A percentile compares a stretch with the other conserved stretches of the same genome.
These are phyloP conservation scores for Platycheirus rosarum DNA, from an alignment of 2,888 invertebrate genomes.

Conservation along the genomic window DNA sequence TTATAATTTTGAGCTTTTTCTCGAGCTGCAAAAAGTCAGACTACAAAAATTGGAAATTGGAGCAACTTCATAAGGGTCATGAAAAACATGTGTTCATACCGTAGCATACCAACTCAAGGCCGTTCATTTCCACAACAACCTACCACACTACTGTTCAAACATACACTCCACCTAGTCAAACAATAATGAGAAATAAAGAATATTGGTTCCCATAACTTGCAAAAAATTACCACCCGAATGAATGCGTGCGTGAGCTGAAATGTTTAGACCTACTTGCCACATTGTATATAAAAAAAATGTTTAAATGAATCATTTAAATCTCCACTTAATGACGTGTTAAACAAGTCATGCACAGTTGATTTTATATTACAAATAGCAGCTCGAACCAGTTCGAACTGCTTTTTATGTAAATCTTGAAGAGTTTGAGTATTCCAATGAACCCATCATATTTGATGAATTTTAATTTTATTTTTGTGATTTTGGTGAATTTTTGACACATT, in stretches of 20 bases:
- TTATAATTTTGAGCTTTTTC: too few species aligned
- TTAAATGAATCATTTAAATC: slow-evolving; percentile 10
- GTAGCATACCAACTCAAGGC: too few species aligned
- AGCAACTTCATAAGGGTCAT: too few species aligned
- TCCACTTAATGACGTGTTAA: slow-evolving; percentile 4
- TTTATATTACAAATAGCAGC: not conserved
- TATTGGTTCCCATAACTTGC: too few species aligned
- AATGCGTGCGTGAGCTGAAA: not conserved
- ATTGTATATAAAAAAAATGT: not conserved
- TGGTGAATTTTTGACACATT: not conserved
- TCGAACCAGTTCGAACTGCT: slow-evolving; percentile 17
- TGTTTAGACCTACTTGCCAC: not conserved
- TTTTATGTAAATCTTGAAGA: slow-evolving; percentile 15
- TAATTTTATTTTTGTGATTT: slow-evolving; percentile 11
- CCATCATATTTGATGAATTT: not conserved
- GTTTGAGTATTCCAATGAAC: slow-evolving; percentile 24
- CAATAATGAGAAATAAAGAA: too few species aligned
- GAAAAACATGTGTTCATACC: too few species aligned
- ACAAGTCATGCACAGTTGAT: slow-evolving; percentile 9
- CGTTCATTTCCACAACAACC: too few species aligned
- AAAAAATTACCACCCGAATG: too few species aligned
- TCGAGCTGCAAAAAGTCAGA: too few species aligned
- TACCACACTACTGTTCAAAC: too few species aligned
- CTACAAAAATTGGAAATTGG: too few species aligned
- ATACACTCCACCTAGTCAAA: too few species aligned